Base-by-base conservation (phyloP, 2,113 vertebrate genomes). In the Oncorhynchus keta region DNA sequence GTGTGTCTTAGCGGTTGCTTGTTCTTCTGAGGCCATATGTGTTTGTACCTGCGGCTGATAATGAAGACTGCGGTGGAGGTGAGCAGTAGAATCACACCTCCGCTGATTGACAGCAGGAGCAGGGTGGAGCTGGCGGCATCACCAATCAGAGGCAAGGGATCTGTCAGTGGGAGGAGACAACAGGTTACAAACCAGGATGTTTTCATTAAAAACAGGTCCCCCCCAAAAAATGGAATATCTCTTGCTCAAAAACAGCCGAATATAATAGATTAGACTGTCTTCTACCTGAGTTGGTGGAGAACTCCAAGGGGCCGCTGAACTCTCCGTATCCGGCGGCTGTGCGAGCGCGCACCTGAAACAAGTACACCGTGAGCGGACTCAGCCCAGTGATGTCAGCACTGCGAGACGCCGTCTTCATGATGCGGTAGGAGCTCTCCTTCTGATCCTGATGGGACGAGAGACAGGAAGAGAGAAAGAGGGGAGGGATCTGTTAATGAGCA, bases 281-380 rank as follows among this genome's bases (percentile, higher is more conserved):
- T 18, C 24, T 92, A 98, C 97, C 97, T 92, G 97, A 98, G 86
- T 98, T 98, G 18, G 97, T 99, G 74, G 96, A 97, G 89, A 98
- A 97, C 80, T 99, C 97, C 77, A 98, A 95, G 0, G 97, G 95
- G 7, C 94, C 86, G 4, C 97, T 98, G 91, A 97, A 99, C 75
- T 98, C 96, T 16, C 97, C 97, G 0, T 99, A 99, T 3, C 97
- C 97, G 0, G 97, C 97, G 0, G 97, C 97, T 0, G 97, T 99
- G 81, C 97, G 94, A 75, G 97, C 97, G 3, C 97, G 92, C 77
- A 99, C 97, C 0, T 99, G 97, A 82, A 98, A 99, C 55, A 99
- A 96, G 6, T 98, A 99, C 0, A 97, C 96, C 18, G 97, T 98
- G 74, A 98, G 92, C 0, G 97, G 95, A 85, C 95, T 98, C 89